phyloP scores from a whole-genome alignment of 2,888 invertebrate species.

The Chymomyza procnemis region DNA sequence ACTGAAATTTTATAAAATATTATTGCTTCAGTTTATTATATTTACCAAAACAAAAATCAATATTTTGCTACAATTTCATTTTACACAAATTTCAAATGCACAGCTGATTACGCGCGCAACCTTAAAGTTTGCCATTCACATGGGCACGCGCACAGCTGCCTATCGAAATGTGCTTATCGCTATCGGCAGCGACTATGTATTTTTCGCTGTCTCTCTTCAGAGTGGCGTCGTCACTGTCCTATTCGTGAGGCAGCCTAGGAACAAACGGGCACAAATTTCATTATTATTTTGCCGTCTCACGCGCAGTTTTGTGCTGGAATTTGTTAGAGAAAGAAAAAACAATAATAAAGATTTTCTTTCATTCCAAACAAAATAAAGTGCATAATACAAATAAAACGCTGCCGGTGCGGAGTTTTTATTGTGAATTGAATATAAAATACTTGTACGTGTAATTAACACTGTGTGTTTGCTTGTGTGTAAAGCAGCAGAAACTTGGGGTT shows the following conservation, averaged over 20 bases:
- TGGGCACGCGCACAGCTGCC: background rate
- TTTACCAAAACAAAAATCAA: no score
- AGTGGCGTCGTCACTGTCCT: background rate
- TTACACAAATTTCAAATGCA: background rate
- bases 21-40: no score
- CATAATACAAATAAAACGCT: slow-evolving; percentile 4
- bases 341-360: slow-evolving; percentile 70
- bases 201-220: slow-evolving; percentile 2
- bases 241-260: slow-evolving; percentile 7
- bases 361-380: slow-evolving; percentile 58
- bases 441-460: background rate
- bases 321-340: slow-evolving; percentile 76
- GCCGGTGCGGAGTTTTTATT: background rate
- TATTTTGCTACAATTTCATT: background rate
- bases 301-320: slow-evolving; percentile 63
- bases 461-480: slow-evolving; percentile 40
- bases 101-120: background rate
- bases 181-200: background rate
- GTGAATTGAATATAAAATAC: background rate
- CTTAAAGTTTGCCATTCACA: background rate
- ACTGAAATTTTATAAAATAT: no score
- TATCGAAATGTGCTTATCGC: background rate
- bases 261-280: slow-evolving; percentile 55
- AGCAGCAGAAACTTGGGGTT: slow-evolving; percentile 36
- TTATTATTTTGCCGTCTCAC: slow-evolving; percentile 31